A percentile compares a stretch with the other conserved stretches of the same genome.
These are phyloP conservation scores for Brachionus manjavacas DNA, from an alignment of 1,140 invertebrate genomes.

Conservation along the genomic window DNA sequence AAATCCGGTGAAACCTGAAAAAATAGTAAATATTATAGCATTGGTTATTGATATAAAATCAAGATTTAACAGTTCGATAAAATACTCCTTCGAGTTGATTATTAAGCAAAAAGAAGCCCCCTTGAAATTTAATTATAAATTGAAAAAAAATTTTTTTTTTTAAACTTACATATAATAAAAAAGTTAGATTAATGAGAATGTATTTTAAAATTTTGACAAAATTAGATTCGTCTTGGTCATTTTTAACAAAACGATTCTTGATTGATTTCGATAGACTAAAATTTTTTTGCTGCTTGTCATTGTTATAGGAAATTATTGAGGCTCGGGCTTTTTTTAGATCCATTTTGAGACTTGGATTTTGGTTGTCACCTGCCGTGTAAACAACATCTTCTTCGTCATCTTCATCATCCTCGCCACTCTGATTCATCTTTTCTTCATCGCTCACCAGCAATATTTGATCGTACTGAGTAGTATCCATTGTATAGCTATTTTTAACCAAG, in stretches of 20 bases:
- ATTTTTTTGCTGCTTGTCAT: not conserved
- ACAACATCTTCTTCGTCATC: not conserved
- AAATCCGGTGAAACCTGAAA: constrained; percentile 3
- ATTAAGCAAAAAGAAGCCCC: constrained; percentile 26
- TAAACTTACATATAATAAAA: not conserved
- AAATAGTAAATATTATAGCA: not conserved
- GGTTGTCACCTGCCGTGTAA: not conserved
- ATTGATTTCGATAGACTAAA: constrained; percentile 12
- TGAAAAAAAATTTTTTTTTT: not conserved
- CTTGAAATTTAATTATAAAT: not conserved
- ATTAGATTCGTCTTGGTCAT: not conserved
- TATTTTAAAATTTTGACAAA: constrained; percentile 10
- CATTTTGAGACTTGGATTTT: not conserved
- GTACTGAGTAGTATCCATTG: not conserved
- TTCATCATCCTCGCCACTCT: not conserved
- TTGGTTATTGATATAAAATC: constrained; percentile 30
- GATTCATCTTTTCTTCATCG: not conserved
- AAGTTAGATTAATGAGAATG: constrained; percentile 6
- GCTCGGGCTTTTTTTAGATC: not conserved
- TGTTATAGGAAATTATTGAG: not conserved
- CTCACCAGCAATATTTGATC: not conserved
- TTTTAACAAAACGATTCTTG: not conserved
- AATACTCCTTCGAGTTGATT: constrained; percentile 24
- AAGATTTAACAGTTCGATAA: constrained; percentile 19
- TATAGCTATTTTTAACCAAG: not conserved